Evolutionary conservation across 37 sponge, comb jelly and placozoan genomes (phyloP).

Genomic region (Chondrilla cf. caribensis): DNA sequence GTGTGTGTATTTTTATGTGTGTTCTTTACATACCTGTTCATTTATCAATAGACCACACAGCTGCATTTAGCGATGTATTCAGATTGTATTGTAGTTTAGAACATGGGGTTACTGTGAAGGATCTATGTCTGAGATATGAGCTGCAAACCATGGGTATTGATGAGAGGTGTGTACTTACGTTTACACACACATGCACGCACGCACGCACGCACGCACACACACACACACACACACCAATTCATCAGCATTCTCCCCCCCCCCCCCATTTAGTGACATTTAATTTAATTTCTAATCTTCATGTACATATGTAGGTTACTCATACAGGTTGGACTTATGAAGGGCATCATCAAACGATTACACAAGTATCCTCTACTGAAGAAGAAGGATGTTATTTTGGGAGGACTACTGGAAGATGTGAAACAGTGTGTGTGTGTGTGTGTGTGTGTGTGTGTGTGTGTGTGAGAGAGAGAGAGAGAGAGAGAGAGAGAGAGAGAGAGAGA

Average conservation of each 20-base stretch:
- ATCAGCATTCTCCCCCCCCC: background rate
- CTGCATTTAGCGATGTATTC: slow-evolving; percentile 60
- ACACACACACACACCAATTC: too few species aligned
- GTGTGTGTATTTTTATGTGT: too few species aligned
- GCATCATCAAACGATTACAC: slow-evolving; percentile 55
- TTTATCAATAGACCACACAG: slow-evolving; percentile 24
- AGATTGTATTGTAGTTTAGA: slow-evolving; percentile 69
- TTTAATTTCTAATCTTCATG: too few species aligned
- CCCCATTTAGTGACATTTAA: background rate
- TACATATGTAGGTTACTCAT: slow-evolving; percentile 41
- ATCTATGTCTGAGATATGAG: slow-evolving; percentile 63
- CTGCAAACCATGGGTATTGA: slow-evolving; percentile 40
- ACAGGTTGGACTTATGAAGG: slow-evolving; percentile 74
- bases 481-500: too few species aligned
- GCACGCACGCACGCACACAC: too few species aligned
- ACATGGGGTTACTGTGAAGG: slow-evolving; percentile 72
- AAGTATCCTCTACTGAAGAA: slow-evolving; percentile 62
- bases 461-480: too few species aligned
- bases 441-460: too few species aligned
- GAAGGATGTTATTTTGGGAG: background rate
- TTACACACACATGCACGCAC: background rate
- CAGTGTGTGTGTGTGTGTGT: slow-evolving; percentile 9
- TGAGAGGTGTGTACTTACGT: slow-evolving; percentile 73
- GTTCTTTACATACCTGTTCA: too few species aligned
- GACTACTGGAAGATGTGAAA: background rate